Evolutionary conservation across 1,140 invertebrate species (phyloP).

Genomic region (Asbolus verrucosus): DNA sequence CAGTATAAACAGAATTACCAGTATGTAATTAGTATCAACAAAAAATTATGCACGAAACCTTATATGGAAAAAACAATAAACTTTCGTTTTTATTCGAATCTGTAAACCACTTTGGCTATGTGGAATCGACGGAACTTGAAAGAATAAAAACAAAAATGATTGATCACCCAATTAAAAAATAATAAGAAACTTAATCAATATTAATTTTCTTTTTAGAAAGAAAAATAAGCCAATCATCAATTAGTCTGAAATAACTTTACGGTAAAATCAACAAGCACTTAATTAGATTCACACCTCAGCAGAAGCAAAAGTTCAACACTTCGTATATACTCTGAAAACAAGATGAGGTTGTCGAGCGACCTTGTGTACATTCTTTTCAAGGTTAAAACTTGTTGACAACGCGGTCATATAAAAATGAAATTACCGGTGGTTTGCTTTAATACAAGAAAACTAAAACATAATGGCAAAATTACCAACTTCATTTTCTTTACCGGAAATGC

Average conservation of each 20-base stretch:
- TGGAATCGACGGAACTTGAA: too few relatives aligned
- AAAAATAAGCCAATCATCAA: conserved; percentile 22
- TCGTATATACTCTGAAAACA: conserved; percentile 15
- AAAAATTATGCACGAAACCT: too few relatives aligned
- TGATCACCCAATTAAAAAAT: conserved; percentile 1
- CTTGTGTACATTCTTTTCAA: conserved; percentile 38
- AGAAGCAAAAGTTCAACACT: conserved; percentile 2
- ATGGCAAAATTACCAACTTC: too few relatives aligned
- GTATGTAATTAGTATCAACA: too few relatives aligned
- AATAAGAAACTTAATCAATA: conserved; percentile 18
- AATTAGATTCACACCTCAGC: conserved; percentile 1
- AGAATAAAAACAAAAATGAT: conserved; percentile 14
- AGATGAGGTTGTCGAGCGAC: conserved; percentile 33
- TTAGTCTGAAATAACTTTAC: conserved; percentile 19
- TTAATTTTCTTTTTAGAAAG: background rate
- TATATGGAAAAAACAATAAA: too few relatives aligned
- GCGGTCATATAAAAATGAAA: too few relatives aligned
- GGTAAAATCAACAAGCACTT: conserved; percentile 27
- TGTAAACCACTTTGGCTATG: too few relatives aligned
- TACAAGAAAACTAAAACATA: too few relatives aligned
- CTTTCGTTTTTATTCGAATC: too few relatives aligned
- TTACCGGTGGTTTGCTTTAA: too few relatives aligned
- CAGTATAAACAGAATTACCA: too few relatives aligned
- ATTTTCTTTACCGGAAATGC: too few relatives aligned
- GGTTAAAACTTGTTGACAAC: conserved; percentile 15